Base-by-base conservation (phyloP, 92 coral and sea anemone genomes). In the Porites evermanni region DNA sequence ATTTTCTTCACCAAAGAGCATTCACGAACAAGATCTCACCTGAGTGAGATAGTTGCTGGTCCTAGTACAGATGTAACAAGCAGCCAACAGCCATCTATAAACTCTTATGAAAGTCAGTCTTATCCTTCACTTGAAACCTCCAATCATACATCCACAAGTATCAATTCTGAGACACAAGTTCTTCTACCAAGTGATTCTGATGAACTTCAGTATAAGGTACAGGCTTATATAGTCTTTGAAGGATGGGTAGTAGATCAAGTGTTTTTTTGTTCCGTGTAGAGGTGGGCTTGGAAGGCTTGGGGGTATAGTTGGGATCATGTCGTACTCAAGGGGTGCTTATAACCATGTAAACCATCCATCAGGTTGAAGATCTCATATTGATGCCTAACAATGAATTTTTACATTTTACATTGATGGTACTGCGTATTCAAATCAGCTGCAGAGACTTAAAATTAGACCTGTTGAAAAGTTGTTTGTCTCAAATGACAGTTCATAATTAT, bases 31-130 rank as follows among this genome's bases (percentile, higher is more conserved):
- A 90, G 81, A 52, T 85, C 95, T 44, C 98, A 90, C 64, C 44
- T 94, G 70, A 60, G 92, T 24, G 91, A 83, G 72, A 59, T 94
- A 6, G 73, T 86, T 70, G 92, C 94, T 18, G 95, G 98, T 9
- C 88, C 87, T 18, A 93, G 93, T 69, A 74, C 70, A 20, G 77
- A 60, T 56, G 19, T 32, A 14, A 14, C 16, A 18, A 72, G 64
- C 70, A 47, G n/a, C n/a, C 32, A 60, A 71, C 44, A 17, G 10
- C 12, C 88, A 50, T 20, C 82, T 14, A 11, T 53, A 9, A 70
- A 74, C 29, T 29, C 67, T 23, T 6, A 67, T 12, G 4, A 9
- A 1, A 18, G 32, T 14, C 56, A 76, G 13, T 53, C 81, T 53
- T 71, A 38, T 32, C 70, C 78, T 16, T 21, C 26, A 38, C 5